Percentiles rank a stretch among this genome's conserved stretches.
phyloP scores from a whole-genome alignment of 2,888 invertebrate species.

The Zygogramma bicolorata region DNA sequence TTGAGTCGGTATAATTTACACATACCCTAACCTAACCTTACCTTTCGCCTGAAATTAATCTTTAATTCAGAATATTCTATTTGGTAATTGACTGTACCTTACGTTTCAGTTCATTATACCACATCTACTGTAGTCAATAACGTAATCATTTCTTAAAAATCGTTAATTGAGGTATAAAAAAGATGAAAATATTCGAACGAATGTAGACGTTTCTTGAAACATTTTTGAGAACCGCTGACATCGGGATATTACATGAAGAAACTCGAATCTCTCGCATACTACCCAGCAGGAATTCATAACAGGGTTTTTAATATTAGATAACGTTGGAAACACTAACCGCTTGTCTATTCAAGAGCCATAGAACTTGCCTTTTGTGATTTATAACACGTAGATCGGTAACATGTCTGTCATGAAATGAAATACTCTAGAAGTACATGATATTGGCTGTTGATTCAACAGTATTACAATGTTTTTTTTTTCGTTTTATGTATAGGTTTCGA shows the following conservation, averaged over 20 bases:
- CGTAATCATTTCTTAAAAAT: too few relatives aligned
- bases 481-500: too few relatives aligned
- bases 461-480: too few relatives aligned
- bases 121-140: too few relatives aligned
- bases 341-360: constrained; percentile 39
- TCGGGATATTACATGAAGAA: neutral
- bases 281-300: constrained; percentile 24
- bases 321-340: constrained; percentile 19
- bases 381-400: neutral
- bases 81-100: too few relatives aligned
- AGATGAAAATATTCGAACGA: neutral
- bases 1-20: too few relatives aligned
- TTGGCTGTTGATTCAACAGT: too few relatives aligned
- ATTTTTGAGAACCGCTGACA: constrained; percentile 12
- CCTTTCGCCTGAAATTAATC: too few relatives aligned
- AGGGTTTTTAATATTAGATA: constrained; percentile 28
- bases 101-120: too few relatives aligned
- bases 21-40: too few relatives aligned
- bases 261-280: constrained; percentile 8
- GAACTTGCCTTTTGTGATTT: constrained; percentile 26
- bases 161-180: neutral
- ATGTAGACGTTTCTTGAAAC: neutral
- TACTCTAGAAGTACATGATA: too few relatives aligned
- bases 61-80: too few relatives aligned
- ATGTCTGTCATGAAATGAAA: neutral